A percentile compares a stretch with the other conserved stretches of the same genome.
Evolutionary conservation across 2,888 invertebrate genomes (phyloP).

Genomic region (Aspidiotus destructor): DNA sequence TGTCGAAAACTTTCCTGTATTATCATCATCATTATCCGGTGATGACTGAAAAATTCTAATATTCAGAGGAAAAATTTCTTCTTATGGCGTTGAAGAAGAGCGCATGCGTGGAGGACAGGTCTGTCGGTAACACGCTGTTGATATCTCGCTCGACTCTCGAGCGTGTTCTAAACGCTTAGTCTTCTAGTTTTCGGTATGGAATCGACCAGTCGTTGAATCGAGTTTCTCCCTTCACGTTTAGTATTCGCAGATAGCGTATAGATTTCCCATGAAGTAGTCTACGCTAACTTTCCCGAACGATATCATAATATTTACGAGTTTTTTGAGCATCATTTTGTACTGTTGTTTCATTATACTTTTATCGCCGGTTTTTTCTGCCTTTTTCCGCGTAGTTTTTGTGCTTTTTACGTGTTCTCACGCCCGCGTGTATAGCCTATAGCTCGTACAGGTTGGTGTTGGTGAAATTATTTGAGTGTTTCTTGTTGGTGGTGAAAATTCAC

Average conservation of each 20-base stretch:
- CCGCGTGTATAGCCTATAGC: no score
- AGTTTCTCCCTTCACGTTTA: conserved; percentile 8
- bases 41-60: no score
- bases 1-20: no score
- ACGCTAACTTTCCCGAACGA: conserved; percentile 18
- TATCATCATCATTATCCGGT: no score
- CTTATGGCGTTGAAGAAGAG: not conserved
- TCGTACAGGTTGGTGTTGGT: no score
- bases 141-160: conserved; percentile 21
- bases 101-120: conserved; percentile 20
- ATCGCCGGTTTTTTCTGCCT: not conserved
- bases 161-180: conserved; percentile 17
- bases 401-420: not conserved
- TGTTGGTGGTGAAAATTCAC: no score
- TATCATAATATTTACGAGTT: not conserved
- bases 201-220: conserved; percentile 16
- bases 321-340: not conserved
- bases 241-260: conserved; percentile 24
- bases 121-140: conserved; percentile 12
- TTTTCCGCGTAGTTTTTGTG: conserved; percentile 12
- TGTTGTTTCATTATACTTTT: conserved; percentile 3
- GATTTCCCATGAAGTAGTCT: conserved; percentile 30
- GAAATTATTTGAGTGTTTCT: no score
- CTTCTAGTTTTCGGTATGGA: conserved; percentile 26
- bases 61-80: not conserved